Evolutionary conservation across 2,797 vertebrate genomes (phyloP).

Genomic region (Vireo griseus): DNA sequence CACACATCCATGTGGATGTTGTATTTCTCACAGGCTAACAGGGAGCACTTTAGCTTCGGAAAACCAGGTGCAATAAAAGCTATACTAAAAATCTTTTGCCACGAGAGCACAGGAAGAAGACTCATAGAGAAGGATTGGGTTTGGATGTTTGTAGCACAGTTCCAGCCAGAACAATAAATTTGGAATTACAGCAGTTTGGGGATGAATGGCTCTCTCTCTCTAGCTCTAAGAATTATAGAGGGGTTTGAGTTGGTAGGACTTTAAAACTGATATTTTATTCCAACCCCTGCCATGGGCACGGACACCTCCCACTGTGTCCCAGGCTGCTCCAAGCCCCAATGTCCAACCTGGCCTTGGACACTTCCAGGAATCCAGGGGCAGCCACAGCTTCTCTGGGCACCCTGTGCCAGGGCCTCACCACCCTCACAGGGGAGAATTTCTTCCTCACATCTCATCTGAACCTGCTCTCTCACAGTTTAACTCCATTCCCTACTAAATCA

Average conservation of each 20-base stretch:
- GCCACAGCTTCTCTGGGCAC: background rate
- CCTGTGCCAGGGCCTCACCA: fast-evolving
- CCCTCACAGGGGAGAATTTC: background rate
- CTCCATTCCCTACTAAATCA: background rate
- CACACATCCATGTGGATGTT: fast-evolving
- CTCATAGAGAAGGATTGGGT: background rate
- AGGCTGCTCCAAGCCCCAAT: fast-evolving
- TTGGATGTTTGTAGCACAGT: background rate
- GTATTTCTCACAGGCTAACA: fast-evolving
- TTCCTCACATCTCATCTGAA: background rate
- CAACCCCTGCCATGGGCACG: fast-evolving
- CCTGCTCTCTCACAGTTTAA: background rate
- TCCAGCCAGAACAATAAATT: background rate
- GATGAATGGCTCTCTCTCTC: background rate
- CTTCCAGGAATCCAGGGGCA: background rate
- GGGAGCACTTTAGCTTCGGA: background rate
- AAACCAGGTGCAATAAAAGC: fast-evolving
- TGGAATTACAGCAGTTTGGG: background rate
- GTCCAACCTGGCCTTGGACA: background rate
- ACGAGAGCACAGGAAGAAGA: fast-evolving
- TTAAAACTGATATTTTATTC: background rate
- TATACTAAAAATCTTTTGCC: background rate
- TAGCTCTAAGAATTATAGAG: background rate
- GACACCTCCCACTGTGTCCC: fast-evolving
- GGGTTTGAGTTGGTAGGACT: background rate